Percentiles rank a stretch among this genome's conserved stretches.
Evolutionary conservation across 2,888 invertebrate species (phyloP).

Genomic region (Eupithecia vulgata): DNA sequence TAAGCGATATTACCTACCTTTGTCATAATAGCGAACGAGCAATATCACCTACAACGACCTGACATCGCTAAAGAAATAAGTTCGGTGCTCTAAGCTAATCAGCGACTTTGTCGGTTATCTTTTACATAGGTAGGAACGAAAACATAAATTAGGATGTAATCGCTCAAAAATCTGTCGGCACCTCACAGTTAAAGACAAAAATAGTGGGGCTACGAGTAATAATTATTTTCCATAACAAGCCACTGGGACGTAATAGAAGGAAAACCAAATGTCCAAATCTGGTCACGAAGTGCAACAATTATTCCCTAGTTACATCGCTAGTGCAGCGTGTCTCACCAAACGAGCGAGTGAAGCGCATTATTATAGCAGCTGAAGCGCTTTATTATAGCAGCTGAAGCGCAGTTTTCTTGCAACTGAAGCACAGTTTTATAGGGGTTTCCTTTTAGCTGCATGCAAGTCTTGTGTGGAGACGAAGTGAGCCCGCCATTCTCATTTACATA

Average conservation of each 20-base stretch:
- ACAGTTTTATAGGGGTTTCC: conserved; percentile 25
- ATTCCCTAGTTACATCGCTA: not conserved
- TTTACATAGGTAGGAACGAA: not conserved
- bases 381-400: not conserved
- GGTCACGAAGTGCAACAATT: conserved; percentile 4
- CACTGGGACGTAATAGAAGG: not conserved
- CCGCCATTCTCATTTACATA: conserved; percentile 18
- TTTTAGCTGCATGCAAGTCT: conserved; percentile 11
- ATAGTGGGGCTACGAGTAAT: not conserved
- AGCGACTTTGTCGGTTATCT: not conserved
- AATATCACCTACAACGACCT: not conserved
- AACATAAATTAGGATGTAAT: not conserved
- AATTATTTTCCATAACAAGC: not conserved
- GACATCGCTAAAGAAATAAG: not conserved
- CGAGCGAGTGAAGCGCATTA: not conserved
- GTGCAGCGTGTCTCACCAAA: not conserved
- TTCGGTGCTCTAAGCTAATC: not conserved
- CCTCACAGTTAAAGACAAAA: not conserved
- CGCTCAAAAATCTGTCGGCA: not conserved
- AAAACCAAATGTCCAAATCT: not conserved
- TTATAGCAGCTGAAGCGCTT: not conserved
- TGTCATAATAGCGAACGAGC: conserved; percentile 18
- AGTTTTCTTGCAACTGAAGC: not conserved
- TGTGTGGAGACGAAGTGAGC: conserved; percentile 14
- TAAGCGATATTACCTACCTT: conserved; percentile 27